Evolutionary conservation across 2,888 invertebrate species (phyloP), one percentile per base, ranked within the genome.

Genomic region (Myopa tessellatipennis): DNA sequence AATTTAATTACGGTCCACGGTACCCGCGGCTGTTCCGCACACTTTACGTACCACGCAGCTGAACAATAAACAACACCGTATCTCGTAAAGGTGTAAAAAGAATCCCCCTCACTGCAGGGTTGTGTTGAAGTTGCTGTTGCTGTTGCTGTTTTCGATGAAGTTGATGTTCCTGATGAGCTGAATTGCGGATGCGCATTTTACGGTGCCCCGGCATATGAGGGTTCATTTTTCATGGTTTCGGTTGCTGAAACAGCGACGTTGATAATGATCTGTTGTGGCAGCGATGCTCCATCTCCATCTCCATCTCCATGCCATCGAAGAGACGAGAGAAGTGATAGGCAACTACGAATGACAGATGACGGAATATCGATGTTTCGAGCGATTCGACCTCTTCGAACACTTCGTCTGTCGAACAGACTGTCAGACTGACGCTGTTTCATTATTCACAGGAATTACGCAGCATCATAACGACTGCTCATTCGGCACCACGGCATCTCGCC

Each of bases 401-500:
- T 40, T 34, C 36, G 16, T 16, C 40, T 36, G 60, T 26, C 52
- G 34, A 26, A 10, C 55, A 16, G 70, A 10, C 55, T 14, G 34
- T 16, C 55, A 70, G 16, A 10, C 10, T 18, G n/a, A 40, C 38
- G 68, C n/a, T 6, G 8, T 0, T 40, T 68, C 40, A 40, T 50
- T 84, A 83, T 85, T 85, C 85, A 77, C 72, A 72, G 76, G 77
- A 79, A 77, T 85, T 83, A 83, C 85, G 85, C 84, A 85, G 84
- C 84, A 85, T 83, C 83, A n/a, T 52, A 45, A 36, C 58, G 8
- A n/a, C 14, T 26, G n/a, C 34, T 8, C 26, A 71, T 18, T 69
- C 26, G 4, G 26, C 18, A 26, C 26, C 40, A 67, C 8, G 36
- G 16, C 67, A 40, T 63, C 8, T 4, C 34, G n/a, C 34, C 8